These are phyloP conservation scores for Parelbella ahira DNA, from an alignment of 2,888 invertebrate genomes.

Conservation along the genomic window DNA sequence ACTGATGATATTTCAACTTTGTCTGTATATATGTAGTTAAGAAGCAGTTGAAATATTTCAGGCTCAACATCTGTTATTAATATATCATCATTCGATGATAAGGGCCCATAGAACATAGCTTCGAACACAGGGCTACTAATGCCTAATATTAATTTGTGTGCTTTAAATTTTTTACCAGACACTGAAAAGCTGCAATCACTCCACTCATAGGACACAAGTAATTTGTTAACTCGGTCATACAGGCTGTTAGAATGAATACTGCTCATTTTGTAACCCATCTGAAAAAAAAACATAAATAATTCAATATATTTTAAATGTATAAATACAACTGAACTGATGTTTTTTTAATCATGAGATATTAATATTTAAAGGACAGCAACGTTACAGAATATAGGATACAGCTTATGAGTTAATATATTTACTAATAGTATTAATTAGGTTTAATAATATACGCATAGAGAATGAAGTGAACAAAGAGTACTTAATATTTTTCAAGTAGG, in stretches of 20 bases:
- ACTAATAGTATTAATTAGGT: no score
- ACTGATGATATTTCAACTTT: conserved; percentile 75
- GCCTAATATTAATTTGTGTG: conserved; percentile 83
- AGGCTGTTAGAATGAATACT: conserved; percentile 53
- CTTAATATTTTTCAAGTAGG: no score
- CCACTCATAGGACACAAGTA: conserved; percentile 74
- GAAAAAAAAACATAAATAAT: conserved; percentile 36
- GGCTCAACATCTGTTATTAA: conserved; percentile 81
- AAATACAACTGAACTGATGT: no score
- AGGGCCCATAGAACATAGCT: conserved; percentile 83
- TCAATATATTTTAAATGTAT: background rate
- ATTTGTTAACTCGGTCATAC: conserved; percentile 68
- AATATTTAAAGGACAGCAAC: no score
- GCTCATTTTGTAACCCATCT: conserved; percentile 62
- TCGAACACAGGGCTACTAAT: conserved; percentile 85
- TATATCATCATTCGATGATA: conserved; percentile 73
- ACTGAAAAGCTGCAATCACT: conserved; percentile 82
- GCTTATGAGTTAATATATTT: no score
- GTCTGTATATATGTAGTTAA: conserved; percentile 83
- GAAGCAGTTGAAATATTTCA: conserved; percentile 80
- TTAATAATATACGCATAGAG: no score
- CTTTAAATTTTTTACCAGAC: conserved; percentile 71
- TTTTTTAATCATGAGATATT: no score
- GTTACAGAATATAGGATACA: no score
- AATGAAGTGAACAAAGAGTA: no score